Percentiles rank a stretch among this genome's conserved stretches.
Conservation (phyloP, 2,113 vertebrate species). For the Elachura formosa region DNA sequence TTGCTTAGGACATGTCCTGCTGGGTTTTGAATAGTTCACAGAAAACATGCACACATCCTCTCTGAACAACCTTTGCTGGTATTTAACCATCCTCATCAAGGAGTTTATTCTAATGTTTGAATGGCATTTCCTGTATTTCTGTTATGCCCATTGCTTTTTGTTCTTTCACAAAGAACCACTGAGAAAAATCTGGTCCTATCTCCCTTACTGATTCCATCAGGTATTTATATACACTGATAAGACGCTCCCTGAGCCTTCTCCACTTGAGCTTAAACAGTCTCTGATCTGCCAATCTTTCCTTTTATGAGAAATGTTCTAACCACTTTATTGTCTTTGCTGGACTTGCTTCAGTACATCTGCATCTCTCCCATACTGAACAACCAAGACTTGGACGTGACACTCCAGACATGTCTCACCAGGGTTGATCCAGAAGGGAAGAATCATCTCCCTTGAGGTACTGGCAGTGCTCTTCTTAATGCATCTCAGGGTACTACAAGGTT, state of each 20-base stretch:
- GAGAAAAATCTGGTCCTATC: not conserved
- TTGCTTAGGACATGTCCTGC: not conserved
- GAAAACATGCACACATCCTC: not conserved
- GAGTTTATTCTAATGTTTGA: not conserved
- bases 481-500: not conserved
- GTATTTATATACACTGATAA: not conserved
- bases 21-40: not conserved
- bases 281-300: not conserved
- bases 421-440: not conserved
- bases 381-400: not conserved
- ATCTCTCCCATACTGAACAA: rapidly evolving
- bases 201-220: not conserved
- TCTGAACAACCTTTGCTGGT: not conserved
- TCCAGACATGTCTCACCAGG: not conserved
- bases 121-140: not conserved
- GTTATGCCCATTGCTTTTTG: not conserved
- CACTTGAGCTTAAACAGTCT: not conserved
- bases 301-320: not conserved
- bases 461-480: not conserved
- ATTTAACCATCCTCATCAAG: not conserved
- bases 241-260: not conserved
- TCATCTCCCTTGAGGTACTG: not conserved
- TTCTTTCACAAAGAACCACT: not conserved
- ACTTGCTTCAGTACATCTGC: not conserved
- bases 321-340: not conserved